Evolutionary conservation across 2,113 vertebrate genomes (phyloP), one percentile per base, ranked within the genome.

Genomic region (Benitochromis conjunctus): DNA sequence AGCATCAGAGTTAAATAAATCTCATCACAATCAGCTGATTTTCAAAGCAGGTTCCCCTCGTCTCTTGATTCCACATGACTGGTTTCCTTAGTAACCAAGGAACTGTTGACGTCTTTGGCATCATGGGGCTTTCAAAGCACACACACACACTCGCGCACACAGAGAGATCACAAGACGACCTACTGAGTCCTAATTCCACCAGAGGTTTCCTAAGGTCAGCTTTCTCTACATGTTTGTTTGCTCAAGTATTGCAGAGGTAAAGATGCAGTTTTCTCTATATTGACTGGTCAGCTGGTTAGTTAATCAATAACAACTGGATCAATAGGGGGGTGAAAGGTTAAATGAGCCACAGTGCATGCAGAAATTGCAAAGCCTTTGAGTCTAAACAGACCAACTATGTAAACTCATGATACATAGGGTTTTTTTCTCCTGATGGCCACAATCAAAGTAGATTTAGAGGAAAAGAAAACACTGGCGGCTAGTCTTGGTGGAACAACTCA

Each of bases 41-140:
- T 74, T 43, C n/a, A 81, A 60, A 79, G 79, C 57, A 7, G 24
- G 51, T 86, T 74, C 77, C 71, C 56, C 46, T 69, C 3, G 18
- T 86, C 64, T 78, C 60, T 54, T 89, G 84, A 24, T 69, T 86
- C 56, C 92, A 79, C 85, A 86, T 94, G 94, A 94, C 90, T 55
- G 19, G 80, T 92, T 83, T 78, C 91, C 83, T 10, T 12, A 21
- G 86, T 80, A 87, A 89, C 92, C 2, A 4, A 46, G 84, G 56
- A 89, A 69, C 79, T 56, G 89, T 56, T 92, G 93, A 91, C 89
- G 80, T 92, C 84, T 88, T 81, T 64, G 14, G 71, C 86, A 80
- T 94, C 92, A 94, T 89, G 93, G 19, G 92, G 86, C 76, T 83
- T 81, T 90, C 51, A 69, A 78, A 77, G 38, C 41, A 83, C 85